Percentiles rank a stretch among this genome's conserved stretches.
Evolutionary conservation across 2,797 vertebrate genomes (phyloP).

Genomic region (Trachurus trachurus): DNA sequence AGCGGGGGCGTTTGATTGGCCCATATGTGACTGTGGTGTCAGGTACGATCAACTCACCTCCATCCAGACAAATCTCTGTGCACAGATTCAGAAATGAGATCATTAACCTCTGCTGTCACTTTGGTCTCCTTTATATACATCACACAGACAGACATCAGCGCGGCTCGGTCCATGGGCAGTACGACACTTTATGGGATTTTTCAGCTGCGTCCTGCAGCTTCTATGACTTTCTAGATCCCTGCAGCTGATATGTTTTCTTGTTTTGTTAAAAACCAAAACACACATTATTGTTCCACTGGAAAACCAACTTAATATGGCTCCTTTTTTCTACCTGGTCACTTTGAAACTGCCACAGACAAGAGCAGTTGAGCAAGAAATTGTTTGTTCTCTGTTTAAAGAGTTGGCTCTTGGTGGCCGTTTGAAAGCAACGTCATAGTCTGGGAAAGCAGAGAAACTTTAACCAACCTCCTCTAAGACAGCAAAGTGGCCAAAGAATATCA

Average conservation of each 20-base stretch:
- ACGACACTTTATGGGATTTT: conserved; percentile 4
- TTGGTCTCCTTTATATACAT: conserved; percentile 13
- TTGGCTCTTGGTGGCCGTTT: background rate
- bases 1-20: conserved; percentile 41
- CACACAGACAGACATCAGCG: too few species aligned
- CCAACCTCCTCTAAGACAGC: conserved; percentile 35
- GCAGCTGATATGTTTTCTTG: background rate
- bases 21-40: conserved; percentile 58
- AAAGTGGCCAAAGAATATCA: conserved; percentile 40
- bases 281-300: background rate
- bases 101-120: conserved; percentile 28
- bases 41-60: conserved; percentile 47
- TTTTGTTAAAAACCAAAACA: background rate
- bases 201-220: background rate
- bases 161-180: conserved; percentile 1
- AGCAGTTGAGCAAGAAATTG: conserved; percentile 16
- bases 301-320: background rate
- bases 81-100: conserved; percentile 21
- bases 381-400: background rate
- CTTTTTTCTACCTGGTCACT: conserved; percentile 16
- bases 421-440: conserved; percentile 24
- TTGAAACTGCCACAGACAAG: conserved; percentile 12
- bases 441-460: conserved; percentile 20
- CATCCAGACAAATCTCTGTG: conserved; percentile 13
- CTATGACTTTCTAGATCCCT: conserved; percentile 19